Conservation (phyloP, 2,113 vertebrate species). For the Telmatochromis bifrenatus region DNA sequence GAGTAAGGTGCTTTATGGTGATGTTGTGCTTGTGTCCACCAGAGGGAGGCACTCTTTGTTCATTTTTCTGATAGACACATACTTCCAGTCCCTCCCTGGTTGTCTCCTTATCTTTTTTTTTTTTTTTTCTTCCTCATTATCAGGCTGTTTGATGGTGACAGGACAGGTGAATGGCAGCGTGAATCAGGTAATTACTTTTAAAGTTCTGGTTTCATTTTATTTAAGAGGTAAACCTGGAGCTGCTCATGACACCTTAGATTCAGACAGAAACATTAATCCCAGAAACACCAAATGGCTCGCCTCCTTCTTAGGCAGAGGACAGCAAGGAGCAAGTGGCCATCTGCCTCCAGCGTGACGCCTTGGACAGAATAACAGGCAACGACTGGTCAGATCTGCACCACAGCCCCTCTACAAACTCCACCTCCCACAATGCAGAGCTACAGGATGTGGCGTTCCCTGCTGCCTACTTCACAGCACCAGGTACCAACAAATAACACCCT, state of each 20-base stretch:
- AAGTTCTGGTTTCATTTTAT: background rate
- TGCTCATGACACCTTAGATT: background rate
- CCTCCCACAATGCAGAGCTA: conserved; percentile 38
- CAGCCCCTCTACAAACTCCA: conserved; percentile 25
- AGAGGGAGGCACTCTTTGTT: conserved; percentile 2
- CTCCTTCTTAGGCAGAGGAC: conserved; percentile 41
- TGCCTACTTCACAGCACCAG: conserved; percentile 38
- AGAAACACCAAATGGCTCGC: background rate
- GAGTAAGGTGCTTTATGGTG: background rate
- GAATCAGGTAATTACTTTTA: conserved; percentile 42
- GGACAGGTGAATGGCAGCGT: conserved; percentile 50
- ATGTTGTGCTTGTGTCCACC: background rate
- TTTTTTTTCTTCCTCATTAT: background rate
- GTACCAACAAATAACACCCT: background rate
- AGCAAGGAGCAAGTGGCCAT: conserved; percentile 62
- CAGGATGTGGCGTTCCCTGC: conserved; percentile 25
- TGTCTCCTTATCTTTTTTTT: background rate
- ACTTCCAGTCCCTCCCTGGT: background rate
- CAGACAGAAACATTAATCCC: background rate
- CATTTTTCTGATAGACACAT: background rate
- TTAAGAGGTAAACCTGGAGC: background rate
- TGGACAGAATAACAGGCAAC: conserved; percentile 8
- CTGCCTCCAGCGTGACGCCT: conserved; percentile 44
- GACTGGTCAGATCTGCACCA: conserved; percentile 30
- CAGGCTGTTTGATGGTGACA: conserved; percentile 19